These are phyloP conservation scores for Sakesphorus luctuosus DNA, from an alignment of 2,113 vertebrate genomes.

Conservation along the genomic window DNA sequence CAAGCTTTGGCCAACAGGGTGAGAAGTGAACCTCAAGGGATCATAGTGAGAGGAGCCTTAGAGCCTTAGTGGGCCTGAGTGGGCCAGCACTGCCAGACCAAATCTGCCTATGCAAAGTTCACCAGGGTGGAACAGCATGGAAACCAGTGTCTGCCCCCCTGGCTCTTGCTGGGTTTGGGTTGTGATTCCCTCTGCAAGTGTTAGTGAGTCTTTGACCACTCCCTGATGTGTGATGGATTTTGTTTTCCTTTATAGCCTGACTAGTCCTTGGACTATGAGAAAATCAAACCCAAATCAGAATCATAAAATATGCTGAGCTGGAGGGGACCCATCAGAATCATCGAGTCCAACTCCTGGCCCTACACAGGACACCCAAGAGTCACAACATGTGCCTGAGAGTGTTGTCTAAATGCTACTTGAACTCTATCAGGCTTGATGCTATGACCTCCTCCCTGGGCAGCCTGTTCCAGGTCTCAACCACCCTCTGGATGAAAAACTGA, in stretches of 20 bases:
- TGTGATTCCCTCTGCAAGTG: not conserved
- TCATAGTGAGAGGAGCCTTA: not conserved
- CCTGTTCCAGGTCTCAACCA: not conserved
- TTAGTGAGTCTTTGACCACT: not conserved
- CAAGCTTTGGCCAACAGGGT: not conserved
- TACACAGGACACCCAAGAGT: not conserved
- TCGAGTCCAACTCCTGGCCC: not conserved
- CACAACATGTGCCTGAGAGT: not conserved
- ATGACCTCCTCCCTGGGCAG: not conserved
- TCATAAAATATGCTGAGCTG: no score
- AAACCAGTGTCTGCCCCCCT: not conserved
- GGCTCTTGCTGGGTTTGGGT: not conserved
- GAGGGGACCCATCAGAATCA: not conserved
- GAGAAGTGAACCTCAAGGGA: not conserved
- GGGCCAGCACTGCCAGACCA: not conserved
- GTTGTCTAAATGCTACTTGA: not conserved
- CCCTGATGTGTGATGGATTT: not conserved
- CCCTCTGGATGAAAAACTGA: not conserved
- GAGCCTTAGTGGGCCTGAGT: not conserved
- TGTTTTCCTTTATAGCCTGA: not conserved
- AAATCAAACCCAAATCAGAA: not conserved
- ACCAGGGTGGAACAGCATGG: accelerated
- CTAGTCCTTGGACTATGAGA: not conserved
- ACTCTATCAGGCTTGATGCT: not conserved
- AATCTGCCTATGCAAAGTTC: not conserved